Conservation (phyloP, 2,888 invertebrate genomes). For the Sepioteuthis lessoniana region DNA sequence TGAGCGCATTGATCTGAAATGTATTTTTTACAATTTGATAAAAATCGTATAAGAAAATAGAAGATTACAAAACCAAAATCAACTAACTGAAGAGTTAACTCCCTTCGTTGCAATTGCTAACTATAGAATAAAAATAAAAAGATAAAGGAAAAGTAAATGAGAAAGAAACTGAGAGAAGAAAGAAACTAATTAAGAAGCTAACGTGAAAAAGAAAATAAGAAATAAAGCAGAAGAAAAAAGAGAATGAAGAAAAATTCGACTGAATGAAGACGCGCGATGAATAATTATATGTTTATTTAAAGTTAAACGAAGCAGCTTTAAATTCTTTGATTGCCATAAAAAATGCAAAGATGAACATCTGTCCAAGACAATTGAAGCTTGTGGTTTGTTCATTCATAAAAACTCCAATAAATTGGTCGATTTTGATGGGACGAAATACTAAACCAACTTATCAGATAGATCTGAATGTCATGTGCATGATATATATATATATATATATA, state of each 20-base stretch:
- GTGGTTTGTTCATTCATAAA: background rate
- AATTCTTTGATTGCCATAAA: background rate
- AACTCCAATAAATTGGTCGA: background rate
- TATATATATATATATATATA: too few relatives aligned
- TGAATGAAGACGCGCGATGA: background rate
- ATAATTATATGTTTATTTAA: background rate
- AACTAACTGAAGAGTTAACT: too few relatives aligned
- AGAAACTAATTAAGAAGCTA: background rate
- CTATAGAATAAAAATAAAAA: background rate
- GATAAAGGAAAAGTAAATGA: background rate
- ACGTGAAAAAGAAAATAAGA: background rate
- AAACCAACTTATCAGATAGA: too few relatives aligned
- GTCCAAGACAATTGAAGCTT: rapidly evolving
- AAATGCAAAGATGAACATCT: background rate
- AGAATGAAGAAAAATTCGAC: background rate
- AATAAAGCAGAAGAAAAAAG: background rate
- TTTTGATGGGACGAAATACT: background rate
- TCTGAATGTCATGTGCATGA: too few relatives aligned
- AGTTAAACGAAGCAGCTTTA: background rate
- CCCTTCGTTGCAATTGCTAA: too few relatives aligned
- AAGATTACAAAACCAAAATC: too few relatives aligned
- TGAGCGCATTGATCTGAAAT: too few relatives aligned
- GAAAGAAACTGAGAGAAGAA: background rate
- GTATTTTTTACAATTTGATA: too few relatives aligned
- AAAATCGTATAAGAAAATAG: too few relatives aligned